Conservation (phyloP, 2,888 invertebrate species). For the Oscheius onirici region DNA sequence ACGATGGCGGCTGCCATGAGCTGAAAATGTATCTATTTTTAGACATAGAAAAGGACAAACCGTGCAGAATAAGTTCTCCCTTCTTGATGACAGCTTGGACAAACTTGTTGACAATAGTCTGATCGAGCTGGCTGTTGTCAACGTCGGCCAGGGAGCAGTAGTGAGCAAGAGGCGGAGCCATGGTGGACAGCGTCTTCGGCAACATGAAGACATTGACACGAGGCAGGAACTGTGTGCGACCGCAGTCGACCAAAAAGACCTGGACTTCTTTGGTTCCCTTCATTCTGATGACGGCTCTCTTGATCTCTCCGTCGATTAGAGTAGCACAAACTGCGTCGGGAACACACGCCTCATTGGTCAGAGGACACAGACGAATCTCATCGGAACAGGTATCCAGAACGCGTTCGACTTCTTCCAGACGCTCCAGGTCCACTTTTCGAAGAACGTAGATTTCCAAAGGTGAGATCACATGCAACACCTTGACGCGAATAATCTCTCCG, state of each 20-base stretch:
- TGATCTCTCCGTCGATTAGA: background rate
- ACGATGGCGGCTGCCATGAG: slow-evolving; percentile 3
- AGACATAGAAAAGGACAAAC: background rate
- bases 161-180: slow-evolving; percentile 33
- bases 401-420: slow-evolving; percentile 17
- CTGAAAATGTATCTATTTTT: background rate
- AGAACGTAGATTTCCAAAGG: slow-evolving; percentile 30
- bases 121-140: slow-evolving; percentile 16
- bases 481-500: slow-evolving; percentile 12
- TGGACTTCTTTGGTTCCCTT: slow-evolving; percentile 24
- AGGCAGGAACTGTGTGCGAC: slow-evolving; percentile 25
- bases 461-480: slow-evolving; percentile 21
- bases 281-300: slow-evolving; percentile 24
- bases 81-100: slow-evolving; percentile 4
- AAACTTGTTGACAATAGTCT: slow-evolving; percentile 1
- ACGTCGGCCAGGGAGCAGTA: slow-evolving; percentile 21
- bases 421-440: background rate
- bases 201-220: slow-evolving; percentile 1
- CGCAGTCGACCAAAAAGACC: slow-evolving; percentile 30
- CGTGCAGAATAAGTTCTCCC: slow-evolving; percentile 8
- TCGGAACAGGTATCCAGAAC: slow-evolving; percentile 26
- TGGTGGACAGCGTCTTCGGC: slow-evolving; percentile 24
- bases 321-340: slow-evolving; percentile 20
- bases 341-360: slow-evolving; percentile 15
- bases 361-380: background rate